phyloP scores from a whole-genome alignment of 2,113 vertebrate species.

The Nycticebus coucang region DNA sequence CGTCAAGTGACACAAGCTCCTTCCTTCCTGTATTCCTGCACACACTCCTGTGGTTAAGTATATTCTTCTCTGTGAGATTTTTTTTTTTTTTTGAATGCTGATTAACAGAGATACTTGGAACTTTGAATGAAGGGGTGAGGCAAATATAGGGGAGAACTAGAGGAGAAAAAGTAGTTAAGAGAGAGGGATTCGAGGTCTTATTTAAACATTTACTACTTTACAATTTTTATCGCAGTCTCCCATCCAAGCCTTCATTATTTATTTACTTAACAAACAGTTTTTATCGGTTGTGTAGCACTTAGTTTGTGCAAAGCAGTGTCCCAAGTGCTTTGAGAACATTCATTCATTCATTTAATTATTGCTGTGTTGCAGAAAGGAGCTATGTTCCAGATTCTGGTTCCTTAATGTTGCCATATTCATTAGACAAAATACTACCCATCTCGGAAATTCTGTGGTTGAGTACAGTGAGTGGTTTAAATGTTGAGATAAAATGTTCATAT shows the following conservation, averaged over 20 bases:
- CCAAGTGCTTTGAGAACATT: constrained; percentile 36
- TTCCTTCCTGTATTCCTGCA: background rate
- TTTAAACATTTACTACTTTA: background rate
- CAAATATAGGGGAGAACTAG: background rate
- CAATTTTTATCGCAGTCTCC: background rate
- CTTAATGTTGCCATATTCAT: background rate
- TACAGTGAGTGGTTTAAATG: background rate
- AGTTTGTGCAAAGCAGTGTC: background rate
- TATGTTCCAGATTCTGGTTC: background rate
- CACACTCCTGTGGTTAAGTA: background rate
- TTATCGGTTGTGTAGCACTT: background rate
- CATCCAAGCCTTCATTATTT: background rate
- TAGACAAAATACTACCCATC: background rate
- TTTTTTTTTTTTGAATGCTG: background rate
- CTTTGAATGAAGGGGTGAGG: background rate
- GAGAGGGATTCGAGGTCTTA: background rate
- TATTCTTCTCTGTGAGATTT: background rate
- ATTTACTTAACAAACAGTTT: constrained; percentile 45
- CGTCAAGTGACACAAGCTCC: background rate
- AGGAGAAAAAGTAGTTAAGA: background rate
- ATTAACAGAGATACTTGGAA: background rate
- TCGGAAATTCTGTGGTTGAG: background rate
- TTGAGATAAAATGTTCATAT: background rate
- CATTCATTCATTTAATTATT: constrained; percentile 51
- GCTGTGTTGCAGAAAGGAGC: background rate